phyloP scores from a whole-genome alignment of 2,113 vertebrate genomes.

The Pseudopodoces humilis region DNA sequence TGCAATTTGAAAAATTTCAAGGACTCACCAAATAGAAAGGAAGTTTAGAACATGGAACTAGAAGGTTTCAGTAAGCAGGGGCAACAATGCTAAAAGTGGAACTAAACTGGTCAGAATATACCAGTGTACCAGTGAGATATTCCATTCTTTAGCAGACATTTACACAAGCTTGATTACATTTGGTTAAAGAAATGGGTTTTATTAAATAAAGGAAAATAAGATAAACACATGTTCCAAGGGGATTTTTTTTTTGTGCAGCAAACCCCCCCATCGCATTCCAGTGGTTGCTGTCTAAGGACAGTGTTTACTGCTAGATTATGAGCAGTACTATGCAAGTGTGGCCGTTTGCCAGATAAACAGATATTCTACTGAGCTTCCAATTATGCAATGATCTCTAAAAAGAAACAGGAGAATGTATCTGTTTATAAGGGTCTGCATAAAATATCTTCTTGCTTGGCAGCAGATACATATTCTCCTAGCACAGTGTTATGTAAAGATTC shows the following conservation, averaged over 20 bases:
- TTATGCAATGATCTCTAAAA: constrained; percentile 60
- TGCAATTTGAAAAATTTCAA: background rate
- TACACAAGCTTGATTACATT: background rate
- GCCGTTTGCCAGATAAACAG: constrained; percentile 57
- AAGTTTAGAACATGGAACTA: background rate
- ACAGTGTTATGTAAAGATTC: constrained; percentile 18
- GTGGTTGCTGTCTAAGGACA: constrained; percentile 5
- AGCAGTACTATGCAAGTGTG: constrained; percentile 40
- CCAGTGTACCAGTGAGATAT: background rate
- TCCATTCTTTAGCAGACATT: background rate
- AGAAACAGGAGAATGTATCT: constrained; percentile 56
- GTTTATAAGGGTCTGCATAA: constrained; percentile 60
- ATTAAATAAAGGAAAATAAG: background rate
- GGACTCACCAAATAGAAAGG: background rate
- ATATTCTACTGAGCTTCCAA: constrained; percentile 64
- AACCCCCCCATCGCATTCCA: background rate
- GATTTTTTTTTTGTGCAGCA: background rate
- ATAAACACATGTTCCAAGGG: background rate
- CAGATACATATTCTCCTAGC: background rate
- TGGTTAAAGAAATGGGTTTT: background rate
- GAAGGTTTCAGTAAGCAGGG: background rate
- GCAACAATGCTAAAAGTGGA: background rate
- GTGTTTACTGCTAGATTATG: constrained; percentile 42
- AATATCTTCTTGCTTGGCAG: constrained; percentile 43
- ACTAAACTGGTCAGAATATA: background rate